Percentiles rank a stretch among this genome's conserved stretches.
Conservation (phyloP, 2,888 invertebrate genomes). For the Stegana nigrithorax region DNA sequence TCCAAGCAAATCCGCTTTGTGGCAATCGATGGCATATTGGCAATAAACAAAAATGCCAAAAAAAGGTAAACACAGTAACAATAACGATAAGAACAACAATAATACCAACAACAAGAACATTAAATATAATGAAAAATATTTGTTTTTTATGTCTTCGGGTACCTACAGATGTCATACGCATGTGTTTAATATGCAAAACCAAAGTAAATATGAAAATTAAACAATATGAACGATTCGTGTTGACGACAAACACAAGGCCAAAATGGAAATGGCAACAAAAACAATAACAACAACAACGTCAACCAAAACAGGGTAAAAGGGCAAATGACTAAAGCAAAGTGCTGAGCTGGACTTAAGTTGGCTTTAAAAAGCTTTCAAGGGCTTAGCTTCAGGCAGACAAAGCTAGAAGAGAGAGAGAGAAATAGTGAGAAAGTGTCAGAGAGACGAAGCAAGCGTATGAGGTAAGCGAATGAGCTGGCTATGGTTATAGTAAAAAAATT, state of each 20-base stretch:
- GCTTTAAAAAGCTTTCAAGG: conserved; percentile 43
- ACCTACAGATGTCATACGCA: neutral
- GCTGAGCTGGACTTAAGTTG: conserved; percentile 24
- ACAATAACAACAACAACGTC: neutral
- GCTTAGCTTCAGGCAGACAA: conserved; percentile 28
- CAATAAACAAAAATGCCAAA: conserved; percentile 13
- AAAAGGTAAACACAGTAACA: neutral
- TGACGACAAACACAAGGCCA: neutral
- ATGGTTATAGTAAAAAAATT: too few species aligned
- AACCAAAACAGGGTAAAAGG: neutral
- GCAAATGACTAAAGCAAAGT: neutral
- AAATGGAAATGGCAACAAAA: too few species aligned
- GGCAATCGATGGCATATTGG: conserved; percentile 11
- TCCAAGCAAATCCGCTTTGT: conserved; percentile 10
- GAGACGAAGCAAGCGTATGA: too few species aligned
- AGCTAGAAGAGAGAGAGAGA: too few species aligned
- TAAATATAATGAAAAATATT: too few species aligned
- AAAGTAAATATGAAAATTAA: neutral
- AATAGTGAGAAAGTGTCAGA: too few species aligned
- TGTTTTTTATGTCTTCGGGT: too few species aligned
- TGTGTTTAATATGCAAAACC: neutral
- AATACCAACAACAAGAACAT: too few species aligned
- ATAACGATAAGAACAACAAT: neutral
- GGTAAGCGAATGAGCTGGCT: too few species aligned
- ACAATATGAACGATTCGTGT: neutral